Evolutionary conservation across 1,140 invertebrate species (phyloP).

Genomic region (Pararge aegeria): DNA sequence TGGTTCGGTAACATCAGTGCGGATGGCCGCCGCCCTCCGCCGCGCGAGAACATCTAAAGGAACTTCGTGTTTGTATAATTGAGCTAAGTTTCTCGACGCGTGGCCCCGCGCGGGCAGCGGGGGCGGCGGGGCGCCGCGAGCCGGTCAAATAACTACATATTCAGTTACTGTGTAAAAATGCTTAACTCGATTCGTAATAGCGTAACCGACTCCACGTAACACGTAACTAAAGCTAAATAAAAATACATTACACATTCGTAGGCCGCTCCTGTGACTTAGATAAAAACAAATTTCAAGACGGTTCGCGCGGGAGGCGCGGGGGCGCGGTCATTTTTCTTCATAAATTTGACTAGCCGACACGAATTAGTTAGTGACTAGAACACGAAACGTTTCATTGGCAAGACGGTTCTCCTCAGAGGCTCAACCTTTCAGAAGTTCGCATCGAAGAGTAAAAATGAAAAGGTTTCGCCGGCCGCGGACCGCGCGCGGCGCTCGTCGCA

Average conservation of each 20-base stretch:
- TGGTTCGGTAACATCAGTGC: conserved; percentile 64
- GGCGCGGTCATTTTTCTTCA: conserved; percentile 18
- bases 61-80: conserved; percentile 6
- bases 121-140: background rate
- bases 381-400: conserved; percentile 71
- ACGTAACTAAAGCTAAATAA: conserved; percentile 56
- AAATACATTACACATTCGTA: conserved; percentile 59
- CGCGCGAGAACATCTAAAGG: background rate
- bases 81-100: background rate
- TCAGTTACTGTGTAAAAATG: conserved; percentile 60
- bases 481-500: background rate
- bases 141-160: conserved; percentile 40
- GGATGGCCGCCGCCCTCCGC: conserved; percentile 26
- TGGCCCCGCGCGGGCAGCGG: too few species aligned
- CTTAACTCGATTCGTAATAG: conserved; percentile 62
- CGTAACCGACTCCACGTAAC: conserved; percentile 38
- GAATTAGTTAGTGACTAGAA: conserved; percentile 75
- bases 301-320: conserved; percentile 30
- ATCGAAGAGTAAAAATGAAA: conserved; percentile 15
- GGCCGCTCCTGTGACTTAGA: conserved; percentile 74
- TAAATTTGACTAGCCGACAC: conserved; percentile 73
- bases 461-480: conserved; percentile 17
- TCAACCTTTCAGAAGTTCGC: conserved; percentile 22
- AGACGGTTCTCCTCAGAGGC: conserved; percentile 47
- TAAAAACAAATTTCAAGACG: conserved; percentile 31